These are phyloP conservation scores for Sminthurides bifidus DNA, from an alignment of 1,140 invertebrate genomes.

Conservation along the genomic window DNA sequence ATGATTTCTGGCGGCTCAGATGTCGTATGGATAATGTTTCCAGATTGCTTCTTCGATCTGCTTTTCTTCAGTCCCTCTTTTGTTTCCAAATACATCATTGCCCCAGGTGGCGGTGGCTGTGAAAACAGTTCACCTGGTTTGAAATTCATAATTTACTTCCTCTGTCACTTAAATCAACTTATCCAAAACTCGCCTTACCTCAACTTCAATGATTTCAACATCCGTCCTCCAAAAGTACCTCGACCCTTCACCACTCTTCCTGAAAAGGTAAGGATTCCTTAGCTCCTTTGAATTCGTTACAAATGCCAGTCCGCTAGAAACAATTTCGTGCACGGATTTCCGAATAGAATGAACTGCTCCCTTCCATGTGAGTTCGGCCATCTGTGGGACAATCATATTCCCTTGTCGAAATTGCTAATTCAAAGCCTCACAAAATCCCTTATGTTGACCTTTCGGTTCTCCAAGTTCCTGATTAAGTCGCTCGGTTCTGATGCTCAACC, in stretches of 20 bases:
- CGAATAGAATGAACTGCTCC: constrained; percentile 22
- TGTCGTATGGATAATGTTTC: neutral
- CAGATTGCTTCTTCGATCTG: neutral
- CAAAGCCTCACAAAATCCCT: no score
- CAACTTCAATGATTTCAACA: constrained; percentile 16
- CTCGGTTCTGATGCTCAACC: no score
- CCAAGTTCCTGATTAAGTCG: no score
- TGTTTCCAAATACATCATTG: constrained; percentile 9
- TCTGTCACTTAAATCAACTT: neutral
- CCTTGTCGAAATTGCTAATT: no score
- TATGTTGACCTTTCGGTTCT: no score
- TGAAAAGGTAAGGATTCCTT: constrained; percentile 15
- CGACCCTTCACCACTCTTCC: constrained; percentile 5
- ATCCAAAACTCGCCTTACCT: neutral
- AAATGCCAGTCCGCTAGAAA: constrained; percentile 13
- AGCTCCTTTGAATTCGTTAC: constrained; percentile 22
- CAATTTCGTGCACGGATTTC: constrained; percentile 16
- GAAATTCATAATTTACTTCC: neutral
- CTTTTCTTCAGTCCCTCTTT: neutral
- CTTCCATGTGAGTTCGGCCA: constrained; percentile 7
- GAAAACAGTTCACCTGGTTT: no score
- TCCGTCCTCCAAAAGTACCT: constrained; percentile 17
- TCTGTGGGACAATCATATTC: neutral
- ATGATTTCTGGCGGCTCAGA: constrained; percentile 5
- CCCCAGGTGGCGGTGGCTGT: constrained; percentile 8